Base-by-base conservation (phyloP, 2,113 vertebrate genomes). In the Herpetotheres cachinnans region DNA sequence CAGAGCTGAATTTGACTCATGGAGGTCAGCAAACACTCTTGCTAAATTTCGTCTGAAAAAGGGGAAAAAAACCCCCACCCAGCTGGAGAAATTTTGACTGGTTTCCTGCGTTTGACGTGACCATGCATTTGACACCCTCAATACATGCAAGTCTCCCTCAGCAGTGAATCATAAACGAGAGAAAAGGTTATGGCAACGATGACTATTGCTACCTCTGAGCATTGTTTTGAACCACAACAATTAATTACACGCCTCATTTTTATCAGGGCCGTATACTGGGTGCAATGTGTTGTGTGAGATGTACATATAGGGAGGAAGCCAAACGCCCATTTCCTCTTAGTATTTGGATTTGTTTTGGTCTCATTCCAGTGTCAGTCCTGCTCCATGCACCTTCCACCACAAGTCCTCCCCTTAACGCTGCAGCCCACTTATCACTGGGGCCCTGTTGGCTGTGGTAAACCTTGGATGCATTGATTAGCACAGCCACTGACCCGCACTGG, bases 291-390 rank as follows among this genome's bases (percentile, higher is more conserved):
- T 73, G 42, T 90, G 24, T 46, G 66, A 90, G 50, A 96, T 82
- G 89, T 97, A 93, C 94, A 15, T 88, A 67, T 15, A 89, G 54
- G 81, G 89, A 97, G 97, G 97, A 97, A 97, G 79, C 56, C 12
- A 20, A 97, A 97, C 87, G 55, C 96, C 96, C 95, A 95, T 93
- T 98, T 98, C 97, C 96, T 97, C 71, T 86, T 55, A 81, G 80
- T 72, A 93, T 84, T 90, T 74, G 90, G 50, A 44, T 96, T 97
- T 97, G 83, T 88, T 96, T 97, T 96, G 67, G 88, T 94, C 93
- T 69, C 2, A 0, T 10, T 92, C 94, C 94, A 73, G 49, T 50
- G 62, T 89, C 94, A 81, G 82, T 92, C 91, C 95, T 26, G 2
- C 91, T 95, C 73, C 47, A 88, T 92, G 84, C 94, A 59, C 87